phyloP scores from a whole-genome alignment of 2,888 invertebrate genomes.

The Cataglyphis albicans region DNA sequence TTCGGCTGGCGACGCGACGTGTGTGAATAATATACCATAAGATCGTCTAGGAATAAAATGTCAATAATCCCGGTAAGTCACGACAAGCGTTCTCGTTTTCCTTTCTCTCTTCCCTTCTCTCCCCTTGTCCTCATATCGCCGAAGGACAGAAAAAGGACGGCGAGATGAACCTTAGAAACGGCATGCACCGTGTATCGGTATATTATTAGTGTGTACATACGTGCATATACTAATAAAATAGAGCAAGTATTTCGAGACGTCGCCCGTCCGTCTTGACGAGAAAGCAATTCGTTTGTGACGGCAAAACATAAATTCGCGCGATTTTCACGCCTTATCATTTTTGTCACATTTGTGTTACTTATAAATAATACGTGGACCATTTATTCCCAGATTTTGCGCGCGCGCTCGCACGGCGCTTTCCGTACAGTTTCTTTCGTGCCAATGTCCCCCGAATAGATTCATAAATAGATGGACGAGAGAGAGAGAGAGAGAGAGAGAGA shows the following conservation, averaged over 20 bases:
- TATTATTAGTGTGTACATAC: constrained; percentile 43
- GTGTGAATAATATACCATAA: constrained; percentile 46
- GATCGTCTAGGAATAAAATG: constrained; percentile 61
- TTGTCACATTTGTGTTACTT: constrained; percentile 84
- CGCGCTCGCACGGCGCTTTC: constrained; percentile 56
- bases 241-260: constrained; percentile 78
- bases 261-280: constrained; percentile 66
- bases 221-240: constrained; percentile 50
- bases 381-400: constrained; percentile 76
- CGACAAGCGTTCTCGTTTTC: constrained; percentile 21
- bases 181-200: constrained; percentile 60
- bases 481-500: background rate
- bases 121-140: no score
- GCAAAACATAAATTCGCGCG: constrained; percentile 83
- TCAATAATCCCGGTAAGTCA: constrained; percentile 73
- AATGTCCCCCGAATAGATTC: constrained; percentile 68
- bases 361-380: constrained; percentile 79
- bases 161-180: constrained; percentile 69
- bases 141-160: constrained; percentile 27
- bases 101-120: background rate
- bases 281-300: constrained; percentile 83
- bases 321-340: constrained; percentile 84
- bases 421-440: constrained; percentile 68
- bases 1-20: constrained; percentile 19
- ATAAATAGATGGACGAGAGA: constrained; percentile 48